Conservation (phyloP, 2,797 vertebrate genomes). For the Uromys caudimaculatus region DNA sequence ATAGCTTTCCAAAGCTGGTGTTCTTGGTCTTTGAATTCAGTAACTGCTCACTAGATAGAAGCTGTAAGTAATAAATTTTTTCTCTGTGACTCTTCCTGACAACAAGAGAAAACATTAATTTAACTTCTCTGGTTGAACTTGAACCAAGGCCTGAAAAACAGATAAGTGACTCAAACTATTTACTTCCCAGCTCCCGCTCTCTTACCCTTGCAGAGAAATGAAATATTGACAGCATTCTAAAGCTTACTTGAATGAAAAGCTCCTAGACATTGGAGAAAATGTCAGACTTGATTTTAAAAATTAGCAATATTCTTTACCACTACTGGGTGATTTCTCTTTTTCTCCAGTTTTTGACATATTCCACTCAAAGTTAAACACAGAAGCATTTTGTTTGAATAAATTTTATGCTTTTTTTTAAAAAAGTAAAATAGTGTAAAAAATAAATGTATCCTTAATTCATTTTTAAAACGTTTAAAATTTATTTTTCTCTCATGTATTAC, state of each 20-base stretch:
- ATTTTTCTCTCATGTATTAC: neutral
- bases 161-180: constrained; percentile 74
- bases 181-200: constrained; percentile 54
- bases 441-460: neutral
- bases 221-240: constrained; percentile 73
- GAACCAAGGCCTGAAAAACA: constrained; percentile 79
- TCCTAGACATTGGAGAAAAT: constrained; percentile 69
- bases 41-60: constrained; percentile 79
- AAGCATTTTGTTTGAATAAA: constrained; percentile 48
- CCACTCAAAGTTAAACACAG: neutral
- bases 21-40: constrained; percentile 75
- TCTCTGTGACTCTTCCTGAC: constrained; percentile 79
- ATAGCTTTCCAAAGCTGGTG: constrained; percentile 74
- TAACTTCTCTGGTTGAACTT: constrained; percentile 80
- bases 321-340: constrained; percentile 35
- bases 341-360: constrained; percentile 22
- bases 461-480: neutral
- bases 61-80: constrained; percentile 80
- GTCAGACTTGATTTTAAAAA: constrained; percentile 18
- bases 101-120: constrained; percentile 83
- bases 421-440: too few relatives aligned
- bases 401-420: neutral
- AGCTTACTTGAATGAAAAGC: constrained; percentile 55
- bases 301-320: constrained; percentile 48
- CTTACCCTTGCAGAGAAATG: constrained; percentile 55